Conservation (phyloP, 2,888 invertebrate genomes). For the Cactoblastis cactorum region DNA sequence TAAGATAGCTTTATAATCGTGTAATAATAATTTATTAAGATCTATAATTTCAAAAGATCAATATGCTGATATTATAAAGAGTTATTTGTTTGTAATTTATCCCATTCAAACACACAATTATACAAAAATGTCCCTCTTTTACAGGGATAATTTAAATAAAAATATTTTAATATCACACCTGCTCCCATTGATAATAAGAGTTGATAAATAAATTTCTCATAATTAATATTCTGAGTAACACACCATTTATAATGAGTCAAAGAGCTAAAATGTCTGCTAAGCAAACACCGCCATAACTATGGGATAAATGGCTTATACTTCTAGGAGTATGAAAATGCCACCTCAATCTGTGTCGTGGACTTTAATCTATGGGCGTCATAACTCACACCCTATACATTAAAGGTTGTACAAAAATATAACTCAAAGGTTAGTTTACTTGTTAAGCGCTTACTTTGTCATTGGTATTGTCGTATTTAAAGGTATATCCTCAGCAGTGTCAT, state of each 20-base stretch:
- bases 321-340: constrained; percentile 19
- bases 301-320: constrained; percentile 19
- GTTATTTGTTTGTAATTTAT: too few species aligned
- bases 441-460: too few species aligned
- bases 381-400: constrained; percentile 15
- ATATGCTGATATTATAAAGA: too few species aligned
- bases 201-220: neutral
- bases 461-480: too few species aligned
- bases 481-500: too few species aligned
- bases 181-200: neutral
- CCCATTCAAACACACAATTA: too few species aligned
- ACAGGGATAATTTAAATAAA: too few species aligned
- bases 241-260: constrained; percentile 13
- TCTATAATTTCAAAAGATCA: too few species aligned
- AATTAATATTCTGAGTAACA: neutral
- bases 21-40: too few species aligned
- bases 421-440: neutral
- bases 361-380: constrained; percentile 24
- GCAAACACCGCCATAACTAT: constrained; percentile 7
- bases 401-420: constrained; percentile 3
- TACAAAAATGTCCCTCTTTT: too few species aligned
- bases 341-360: constrained; percentile 21
- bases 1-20: too few species aligned
- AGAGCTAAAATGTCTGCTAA: neutral
- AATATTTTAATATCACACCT: too few species aligned